These are phyloP conservation scores for Prostheceraeus crozeri DNA, from an alignment of 2,888 invertebrate genomes.

Conservation along the genomic window DNA sequence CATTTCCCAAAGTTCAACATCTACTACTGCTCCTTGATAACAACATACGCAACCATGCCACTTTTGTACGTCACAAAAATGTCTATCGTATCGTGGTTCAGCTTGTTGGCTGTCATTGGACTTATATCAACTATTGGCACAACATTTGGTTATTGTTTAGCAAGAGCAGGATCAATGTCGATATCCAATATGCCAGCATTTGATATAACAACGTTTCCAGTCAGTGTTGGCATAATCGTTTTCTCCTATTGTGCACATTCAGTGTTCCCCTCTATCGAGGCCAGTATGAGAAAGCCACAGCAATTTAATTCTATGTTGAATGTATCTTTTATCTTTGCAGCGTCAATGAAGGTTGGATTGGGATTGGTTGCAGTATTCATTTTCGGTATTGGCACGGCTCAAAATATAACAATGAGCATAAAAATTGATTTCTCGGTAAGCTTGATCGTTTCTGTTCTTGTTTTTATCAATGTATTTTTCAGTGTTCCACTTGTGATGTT, in stretches of 20 bases:
- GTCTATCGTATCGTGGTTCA: constrained; percentile 38
- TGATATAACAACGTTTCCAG: constrained; percentile 2
- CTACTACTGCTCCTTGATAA: constrained; percentile 26
- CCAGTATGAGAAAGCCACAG: constrained; percentile 31
- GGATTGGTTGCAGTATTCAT: constrained; percentile 33
- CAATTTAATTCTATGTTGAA: constrained; percentile 32
- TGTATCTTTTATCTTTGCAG: constrained; percentile 33
- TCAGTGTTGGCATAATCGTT: constrained; percentile 35
- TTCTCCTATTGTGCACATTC: constrained; percentile 38
- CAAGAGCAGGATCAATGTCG: background rate
- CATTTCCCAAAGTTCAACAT: constrained; percentile 5
- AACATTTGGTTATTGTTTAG: constrained; percentile 32
- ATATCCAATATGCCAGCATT: constrained; percentile 15
- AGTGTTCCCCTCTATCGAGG: constrained; percentile 36
- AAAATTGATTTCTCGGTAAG: constrained; percentile 15
- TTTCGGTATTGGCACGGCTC: constrained; percentile 31
- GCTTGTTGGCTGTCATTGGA: constrained; percentile 33
- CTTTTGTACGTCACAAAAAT: constrained; percentile 34
- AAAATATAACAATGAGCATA: constrained; percentile 26
- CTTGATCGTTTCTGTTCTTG: constrained; percentile 9
- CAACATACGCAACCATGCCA: constrained; percentile 27
- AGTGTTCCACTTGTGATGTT: constrained; percentile 36
- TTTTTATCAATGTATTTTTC: constrained; percentile 33
- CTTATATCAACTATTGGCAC: constrained; percentile 29
- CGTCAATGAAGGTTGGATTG: constrained; percentile 27